phyloP scores from a whole-genome alignment of 2,888 invertebrate genomes.

The Lamproptera curius region DNA sequence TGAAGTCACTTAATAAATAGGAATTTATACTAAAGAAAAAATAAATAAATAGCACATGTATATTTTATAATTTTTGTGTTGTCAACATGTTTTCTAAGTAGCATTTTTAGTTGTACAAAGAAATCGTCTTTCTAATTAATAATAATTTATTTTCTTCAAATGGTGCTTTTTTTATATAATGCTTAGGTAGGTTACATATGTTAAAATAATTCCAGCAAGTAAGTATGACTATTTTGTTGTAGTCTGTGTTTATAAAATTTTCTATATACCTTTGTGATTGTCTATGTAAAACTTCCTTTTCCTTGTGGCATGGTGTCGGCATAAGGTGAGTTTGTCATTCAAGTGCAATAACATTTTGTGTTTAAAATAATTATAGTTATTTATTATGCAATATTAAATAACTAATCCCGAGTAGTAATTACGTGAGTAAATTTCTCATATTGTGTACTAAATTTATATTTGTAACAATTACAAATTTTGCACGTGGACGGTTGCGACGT shows the following conservation, averaged over 20 bases:
- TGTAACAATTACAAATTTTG: background rate
- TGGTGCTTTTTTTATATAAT: background rate
- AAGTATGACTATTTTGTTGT: background rate
- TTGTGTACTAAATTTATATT: too few relatives aligned
- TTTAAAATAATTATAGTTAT: slow-evolving; percentile 29
- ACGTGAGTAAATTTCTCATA: slow-evolving; percentile 14
- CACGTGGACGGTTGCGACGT: slow-evolving; percentile 23
- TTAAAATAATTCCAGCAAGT: too few relatives aligned
- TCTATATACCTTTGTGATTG: slow-evolving; percentile 4
- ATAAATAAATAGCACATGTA: too few relatives aligned
- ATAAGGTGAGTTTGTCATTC: slow-evolving; percentile 63
- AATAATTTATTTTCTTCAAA: background rate
- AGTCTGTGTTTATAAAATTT: slow-evolving; percentile 1
- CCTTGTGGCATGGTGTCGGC: slow-evolving; percentile 75
- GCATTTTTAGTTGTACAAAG: background rate
- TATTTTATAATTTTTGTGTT: background rate
- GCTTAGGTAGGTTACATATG: too few relatives aligned
- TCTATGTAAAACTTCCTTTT: slow-evolving; percentile 50
- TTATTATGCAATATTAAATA: background rate
- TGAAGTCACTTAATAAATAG: too few relatives aligned
- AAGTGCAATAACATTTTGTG: slow-evolving; percentile 40
- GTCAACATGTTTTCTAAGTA: background rate
- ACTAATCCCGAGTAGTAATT: slow-evolving; percentile 2
- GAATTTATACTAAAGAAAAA: too few relatives aligned
- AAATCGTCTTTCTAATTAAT: background rate